Evolutionary conservation across 2,797 vertebrate genomes (phyloP).

Genomic region (Holocentrus rufus): DNA sequence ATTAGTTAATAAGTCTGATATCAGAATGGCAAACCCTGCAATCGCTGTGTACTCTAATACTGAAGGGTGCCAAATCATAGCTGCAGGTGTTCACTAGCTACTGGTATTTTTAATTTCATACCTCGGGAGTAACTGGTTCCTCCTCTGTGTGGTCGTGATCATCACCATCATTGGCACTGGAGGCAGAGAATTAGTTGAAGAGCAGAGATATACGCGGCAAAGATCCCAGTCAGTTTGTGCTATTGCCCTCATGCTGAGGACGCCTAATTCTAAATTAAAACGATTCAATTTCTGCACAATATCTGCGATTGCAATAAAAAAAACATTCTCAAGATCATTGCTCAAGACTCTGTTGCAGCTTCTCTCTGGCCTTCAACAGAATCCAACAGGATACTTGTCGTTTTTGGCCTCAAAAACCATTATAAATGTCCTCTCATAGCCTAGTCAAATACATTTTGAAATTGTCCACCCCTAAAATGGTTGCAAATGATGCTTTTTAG

Average conservation of each 20-base stretch:
- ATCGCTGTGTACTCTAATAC: no score
- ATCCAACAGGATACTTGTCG: no score
- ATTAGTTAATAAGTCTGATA: background rate
- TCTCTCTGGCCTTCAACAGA: no score
- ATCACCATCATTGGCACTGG: slow-evolving; percentile 34
- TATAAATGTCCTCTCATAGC: no score
- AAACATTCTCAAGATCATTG: no score
- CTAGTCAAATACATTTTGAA: no score
- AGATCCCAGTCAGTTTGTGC: background rate
- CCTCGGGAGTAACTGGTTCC: slow-evolving; percentile 23
- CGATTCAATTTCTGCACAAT: background rate
- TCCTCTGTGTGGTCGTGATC: slow-evolving; percentile 11
- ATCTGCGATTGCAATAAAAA: no score
- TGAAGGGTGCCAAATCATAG: background rate
- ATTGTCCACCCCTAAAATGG: no score
- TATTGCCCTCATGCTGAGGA: background rate
- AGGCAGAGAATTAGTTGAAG: slow-evolving; percentile 19
- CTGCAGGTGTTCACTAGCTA: background rate
- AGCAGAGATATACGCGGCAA: background rate
- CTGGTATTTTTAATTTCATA: slow-evolving; percentile 5
- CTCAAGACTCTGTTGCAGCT: no score
- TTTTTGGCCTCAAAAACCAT: no score
- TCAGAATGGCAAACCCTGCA: slow-evolving; percentile 5
- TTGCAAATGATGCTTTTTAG: no score
- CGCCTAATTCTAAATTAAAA: background rate